Evolutionary conservation across 2,113 vertebrate genomes (phyloP).

Genomic region (Leptobrachium leishanense): DNA sequence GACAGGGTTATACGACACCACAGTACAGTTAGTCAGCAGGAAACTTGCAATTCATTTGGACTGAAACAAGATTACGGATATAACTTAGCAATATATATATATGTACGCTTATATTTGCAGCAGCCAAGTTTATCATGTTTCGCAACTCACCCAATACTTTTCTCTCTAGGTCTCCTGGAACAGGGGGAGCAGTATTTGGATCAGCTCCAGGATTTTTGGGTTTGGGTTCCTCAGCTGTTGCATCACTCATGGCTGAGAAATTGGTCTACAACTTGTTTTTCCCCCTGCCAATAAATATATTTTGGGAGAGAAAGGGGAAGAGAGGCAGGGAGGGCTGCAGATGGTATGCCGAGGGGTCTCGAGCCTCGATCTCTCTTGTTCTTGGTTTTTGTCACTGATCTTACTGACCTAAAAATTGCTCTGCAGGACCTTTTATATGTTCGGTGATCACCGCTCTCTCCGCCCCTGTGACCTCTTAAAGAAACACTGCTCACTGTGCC

Average conservation of each 20-base stretch:
- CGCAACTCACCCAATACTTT: conserved; percentile 34
- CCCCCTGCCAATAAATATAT: background rate
- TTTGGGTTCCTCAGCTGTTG: conserved; percentile 46
- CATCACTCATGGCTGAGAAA: conserved; percentile 39
- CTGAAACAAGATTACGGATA: too few species aligned
- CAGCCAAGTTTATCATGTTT: too few species aligned
- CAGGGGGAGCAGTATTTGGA: background rate
- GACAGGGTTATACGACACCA: background rate
- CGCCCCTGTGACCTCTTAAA: conserved; percentile 19
- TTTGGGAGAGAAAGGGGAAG: conserved; percentile 22
- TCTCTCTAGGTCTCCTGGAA: conserved; percentile 23
- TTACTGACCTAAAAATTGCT: conserved; percentile 47
- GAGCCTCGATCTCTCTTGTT: conserved; percentile 33
- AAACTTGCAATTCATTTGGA: background rate
- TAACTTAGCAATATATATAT: too few species aligned
- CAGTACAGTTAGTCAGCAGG: background rate
- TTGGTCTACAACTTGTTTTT: conserved; percentile 10
- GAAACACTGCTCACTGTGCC: conserved; percentile 12
- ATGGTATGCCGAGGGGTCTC: conserved; percentile 48
- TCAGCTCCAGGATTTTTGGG: conserved; percentile 30
- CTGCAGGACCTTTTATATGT: conserved; percentile 36
- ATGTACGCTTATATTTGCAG: too few species aligned
- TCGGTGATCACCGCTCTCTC: background rate
- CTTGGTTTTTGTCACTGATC: conserved; percentile 42
- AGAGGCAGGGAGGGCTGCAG: conserved; percentile 46